These are phyloP conservation scores for Drosophila pectinifera DNA, from an alignment of 1,140 invertebrate species.

Conservation along the genomic window DNA sequence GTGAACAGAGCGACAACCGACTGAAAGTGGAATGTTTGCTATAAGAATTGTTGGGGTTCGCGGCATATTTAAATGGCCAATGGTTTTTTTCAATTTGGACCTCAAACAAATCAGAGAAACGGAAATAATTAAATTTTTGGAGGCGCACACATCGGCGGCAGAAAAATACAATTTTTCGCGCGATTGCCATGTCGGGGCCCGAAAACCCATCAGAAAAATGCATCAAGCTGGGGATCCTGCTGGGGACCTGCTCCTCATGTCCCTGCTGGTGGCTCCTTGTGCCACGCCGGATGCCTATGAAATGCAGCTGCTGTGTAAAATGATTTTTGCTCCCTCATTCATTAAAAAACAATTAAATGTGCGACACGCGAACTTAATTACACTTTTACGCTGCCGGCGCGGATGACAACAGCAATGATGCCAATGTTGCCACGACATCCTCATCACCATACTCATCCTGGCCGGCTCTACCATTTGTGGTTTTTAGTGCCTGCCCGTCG, in stretches of 20 bases:
- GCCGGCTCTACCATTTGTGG: constrained; percentile 24
- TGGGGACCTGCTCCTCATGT: not conserved
- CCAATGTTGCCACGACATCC: constrained; percentile 23
- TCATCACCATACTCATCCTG: constrained; percentile 2
- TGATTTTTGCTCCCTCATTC: constrained; percentile 67
- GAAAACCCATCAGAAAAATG: constrained; percentile 28
- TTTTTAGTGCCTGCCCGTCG: constrained; percentile 31
- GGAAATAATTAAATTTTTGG: constrained; percentile 54
- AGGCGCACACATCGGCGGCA: constrained; percentile 6
- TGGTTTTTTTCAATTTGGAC: constrained; percentile 25
- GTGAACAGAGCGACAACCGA: constrained; percentile 34
- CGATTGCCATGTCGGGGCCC: constrained; percentile 1
- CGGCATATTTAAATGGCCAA: constrained; percentile 37
- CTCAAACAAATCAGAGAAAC: constrained; percentile 47
- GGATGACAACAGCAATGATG: constrained; percentile 39
- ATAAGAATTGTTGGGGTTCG: constrained; percentile 28
- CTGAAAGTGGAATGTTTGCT: constrained; percentile 33
- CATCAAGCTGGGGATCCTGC: not conserved
- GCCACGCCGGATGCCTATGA: constrained; percentile 34
- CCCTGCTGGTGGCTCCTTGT: constrained; percentile 4
- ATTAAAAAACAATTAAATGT: constrained; percentile 79
- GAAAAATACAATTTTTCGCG: constrained; percentile 47
- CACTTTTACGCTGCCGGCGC: constrained; percentile 62
- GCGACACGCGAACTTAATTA: constrained; percentile 80
- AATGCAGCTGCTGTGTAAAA: constrained; percentile 62